Evolutionary conservation across 1,140 invertebrate genomes (phyloP).

Genomic region (Brachionus sp.): DNA sequence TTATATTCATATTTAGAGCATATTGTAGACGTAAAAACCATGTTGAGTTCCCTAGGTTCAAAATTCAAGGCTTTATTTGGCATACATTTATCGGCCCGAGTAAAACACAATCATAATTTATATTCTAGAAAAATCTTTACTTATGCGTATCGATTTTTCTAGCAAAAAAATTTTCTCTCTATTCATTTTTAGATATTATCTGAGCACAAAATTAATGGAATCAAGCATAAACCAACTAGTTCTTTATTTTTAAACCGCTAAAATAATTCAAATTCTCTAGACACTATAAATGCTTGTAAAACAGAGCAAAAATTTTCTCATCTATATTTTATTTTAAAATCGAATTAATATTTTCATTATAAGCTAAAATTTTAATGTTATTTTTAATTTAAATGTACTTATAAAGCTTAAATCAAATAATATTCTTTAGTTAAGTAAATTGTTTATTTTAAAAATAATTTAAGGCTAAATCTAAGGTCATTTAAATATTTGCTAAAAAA

Average conservation of each 20-base stretch:
- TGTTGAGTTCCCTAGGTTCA: not conserved
- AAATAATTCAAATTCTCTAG: not conserved
- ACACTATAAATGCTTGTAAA: not conserved
- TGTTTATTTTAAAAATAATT: too few species aligned
- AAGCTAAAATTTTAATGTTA: too few species aligned
- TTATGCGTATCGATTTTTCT: not conserved
- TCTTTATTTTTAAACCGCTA: not conserved
- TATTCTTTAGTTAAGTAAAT: too few species aligned
- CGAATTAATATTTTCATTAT: too few species aligned
- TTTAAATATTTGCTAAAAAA: too few species aligned
- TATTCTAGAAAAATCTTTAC: not conserved
- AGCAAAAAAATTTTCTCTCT: not conserved
- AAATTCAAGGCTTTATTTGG: not conserved
- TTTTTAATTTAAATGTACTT: too few species aligned
- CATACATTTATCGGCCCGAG: not conserved
- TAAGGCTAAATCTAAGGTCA: too few species aligned
- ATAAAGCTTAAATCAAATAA: too few species aligned
- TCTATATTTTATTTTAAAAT: not conserved
- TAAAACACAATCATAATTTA: not conserved
- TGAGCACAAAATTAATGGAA: not conserved
- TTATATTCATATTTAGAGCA: too few species aligned
- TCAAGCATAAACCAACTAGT: not conserved
- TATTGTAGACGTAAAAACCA: not conserved
- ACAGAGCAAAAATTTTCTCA: not conserved
- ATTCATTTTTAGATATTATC: not conserved